Conservation (phyloP, 2,888 invertebrate species). For the Urechis unicinctus region DNA sequence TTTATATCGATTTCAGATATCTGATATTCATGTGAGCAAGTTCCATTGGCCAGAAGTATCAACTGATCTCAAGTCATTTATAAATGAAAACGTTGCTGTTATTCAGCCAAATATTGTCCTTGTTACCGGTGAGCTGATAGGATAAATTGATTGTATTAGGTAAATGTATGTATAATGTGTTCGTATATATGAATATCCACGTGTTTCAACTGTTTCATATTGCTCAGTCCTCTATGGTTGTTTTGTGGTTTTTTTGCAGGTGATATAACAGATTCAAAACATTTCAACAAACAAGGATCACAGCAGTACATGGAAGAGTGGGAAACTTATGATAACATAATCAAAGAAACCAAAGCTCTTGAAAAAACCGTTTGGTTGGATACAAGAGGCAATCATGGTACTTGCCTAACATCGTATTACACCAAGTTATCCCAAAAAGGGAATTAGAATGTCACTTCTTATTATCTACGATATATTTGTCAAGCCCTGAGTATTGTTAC, state of each 20-base stretch:
- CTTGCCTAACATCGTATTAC: too few relatives aligned
- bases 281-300: slow-evolving; percentile 71
- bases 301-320: slow-evolving; percentile 76
- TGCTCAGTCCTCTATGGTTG: too few relatives aligned
- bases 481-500: background rate
- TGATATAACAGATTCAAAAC: slow-evolving; percentile 83
- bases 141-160: background rate
- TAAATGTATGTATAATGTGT: background rate
- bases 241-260: slow-evolving; percentile 59
- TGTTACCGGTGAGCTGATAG: slow-evolving; percentile 57
- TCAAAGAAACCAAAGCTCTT: slow-evolving; percentile 63
- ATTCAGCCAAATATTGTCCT: slow-evolving; percentile 73
- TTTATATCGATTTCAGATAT: slow-evolving; percentile 59
- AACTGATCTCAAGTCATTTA: slow-evolving; percentile 73
- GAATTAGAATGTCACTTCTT: too few relatives aligned
- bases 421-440: too few relatives aligned
- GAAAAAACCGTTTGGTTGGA: slow-evolving; percentile 77
- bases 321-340: slow-evolving; percentile 67
- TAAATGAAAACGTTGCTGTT: slow-evolving; percentile 67
- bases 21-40: slow-evolving; percentile 82
- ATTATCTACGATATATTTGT: too few relatives aligned
- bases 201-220: background rate
- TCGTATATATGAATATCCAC: too few relatives aligned
- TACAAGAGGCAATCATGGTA: slow-evolving; percentile 75
- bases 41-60: slow-evolving; percentile 70